Evolutionary conservation across 2,797 vertebrate species (phyloP).

Genomic region (Phataginus tricuspis): DNA sequence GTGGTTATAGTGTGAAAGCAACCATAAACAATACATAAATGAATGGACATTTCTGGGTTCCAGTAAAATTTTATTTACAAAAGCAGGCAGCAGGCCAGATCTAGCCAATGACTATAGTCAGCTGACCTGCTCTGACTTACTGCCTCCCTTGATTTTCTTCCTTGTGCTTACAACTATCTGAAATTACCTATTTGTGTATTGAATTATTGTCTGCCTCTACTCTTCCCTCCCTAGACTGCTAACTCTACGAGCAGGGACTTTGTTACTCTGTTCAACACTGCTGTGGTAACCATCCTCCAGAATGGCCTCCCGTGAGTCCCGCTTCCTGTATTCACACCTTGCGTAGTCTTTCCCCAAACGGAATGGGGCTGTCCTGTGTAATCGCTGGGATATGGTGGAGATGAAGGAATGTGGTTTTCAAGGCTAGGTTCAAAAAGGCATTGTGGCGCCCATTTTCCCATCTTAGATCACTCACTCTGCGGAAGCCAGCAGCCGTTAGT

Average conservation of each 20-base stretch:
- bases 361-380: not conserved
- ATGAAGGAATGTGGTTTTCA: not conserved
- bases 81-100: not conserved
- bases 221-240: not conserved
- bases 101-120: not conserved
- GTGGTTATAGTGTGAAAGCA: not conserved
- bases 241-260: not conserved
- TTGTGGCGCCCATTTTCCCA: not conserved
- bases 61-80: conserved; percentile 16
- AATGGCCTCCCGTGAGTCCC: not conserved
- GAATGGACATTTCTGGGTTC: not conserved
- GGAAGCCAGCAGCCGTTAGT: not conserved
- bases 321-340: not conserved
- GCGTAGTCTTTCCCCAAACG: not conserved
- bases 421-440: not conserved
- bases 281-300: not conserved
- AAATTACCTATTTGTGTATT: not conserved
- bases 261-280: not conserved
- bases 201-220: not conserved
- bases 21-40: not conserved
- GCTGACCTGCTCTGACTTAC: not conserved
- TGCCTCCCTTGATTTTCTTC: conserved; percentile 44
- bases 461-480: not conserved
- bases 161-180: not conserved
- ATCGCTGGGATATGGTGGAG: not conserved